A percentile compares a stretch with the other conserved stretches of the same genome.
Evolutionary conservation across 2,797 vertebrate genomes (phyloP).

Genomic region (Sebastes reedi): DNA sequence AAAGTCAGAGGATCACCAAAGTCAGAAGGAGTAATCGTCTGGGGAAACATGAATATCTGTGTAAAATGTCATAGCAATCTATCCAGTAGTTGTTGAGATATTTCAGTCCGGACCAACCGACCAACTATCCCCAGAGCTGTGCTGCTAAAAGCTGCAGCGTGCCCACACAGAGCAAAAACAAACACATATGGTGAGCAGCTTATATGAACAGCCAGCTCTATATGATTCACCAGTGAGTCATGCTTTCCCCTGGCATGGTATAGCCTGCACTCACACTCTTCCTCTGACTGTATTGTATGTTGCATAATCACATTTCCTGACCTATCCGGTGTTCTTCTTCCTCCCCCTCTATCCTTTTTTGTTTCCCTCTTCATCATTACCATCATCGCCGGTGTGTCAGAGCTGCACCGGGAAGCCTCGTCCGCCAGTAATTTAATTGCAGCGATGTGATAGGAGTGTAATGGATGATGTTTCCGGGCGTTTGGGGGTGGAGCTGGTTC

Average conservation of each 20-base stretch:
- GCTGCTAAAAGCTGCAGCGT: background rate
- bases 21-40: background rate
- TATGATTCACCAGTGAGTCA: conserved; percentile 50
- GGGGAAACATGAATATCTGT: background rate
- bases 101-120: background rate
- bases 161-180: conserved; percentile 36
- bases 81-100: background rate
- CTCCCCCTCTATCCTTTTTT: conserved; percentile 20
- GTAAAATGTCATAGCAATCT: background rate
- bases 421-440: conserved; percentile 52
- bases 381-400: conserved; percentile 12
- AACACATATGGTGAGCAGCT: conserved; percentile 27
- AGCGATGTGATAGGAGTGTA: conserved; percentile 24
- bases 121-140: background rate
- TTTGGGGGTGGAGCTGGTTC: conserved; percentile 8
- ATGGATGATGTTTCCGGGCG: conserved; percentile 30
- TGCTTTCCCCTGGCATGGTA: conserved; percentile 24
- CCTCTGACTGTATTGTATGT: conserved; percentile 15
- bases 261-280: background rate
- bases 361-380: conserved; percentile 27
- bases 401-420: conserved; percentile 13
- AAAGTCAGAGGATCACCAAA: background rate
- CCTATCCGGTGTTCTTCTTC: conserved; percentile 17
- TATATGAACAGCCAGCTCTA: conserved; percentile 18
- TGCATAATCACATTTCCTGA: conserved; percentile 55